Evolutionary conservation across 2,888 invertebrate species (phyloP), one percentile per base, ranked within the genome.

Genomic region (Iselma pallidipennis): DNA sequence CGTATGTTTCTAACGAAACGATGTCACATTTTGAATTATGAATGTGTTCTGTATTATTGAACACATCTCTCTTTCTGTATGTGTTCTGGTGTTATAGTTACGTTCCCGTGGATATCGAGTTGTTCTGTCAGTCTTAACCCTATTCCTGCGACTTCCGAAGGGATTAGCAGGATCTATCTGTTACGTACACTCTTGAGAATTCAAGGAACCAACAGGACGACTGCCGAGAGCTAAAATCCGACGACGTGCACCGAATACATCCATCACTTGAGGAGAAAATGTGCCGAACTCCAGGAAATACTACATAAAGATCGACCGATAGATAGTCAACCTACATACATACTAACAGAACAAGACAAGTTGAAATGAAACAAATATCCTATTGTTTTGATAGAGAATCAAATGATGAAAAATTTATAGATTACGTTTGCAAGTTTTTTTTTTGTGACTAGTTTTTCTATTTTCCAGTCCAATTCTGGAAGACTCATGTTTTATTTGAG

Each of bases 141-240:
- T 37, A 54, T 64, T 54, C 55, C 33, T 42, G 37, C 52, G 65
- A 60, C 61, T 61, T 62, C 65, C 67, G 33, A 56, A 53, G 66
- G 66, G 65, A 65, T 67, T 65, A 65, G 62, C 52, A 55, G 66
- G 55, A 66, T 66, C 66, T 65, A 65, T 66, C 61, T 62, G 63
- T 55, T 61, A 57, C 49, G 60, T 51, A 31, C 45, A 65, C 64
- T 64, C 64, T 33, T 33, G 64, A 64, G 64, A 49, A 60, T 64
- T 57, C 57, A 23, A 16, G 49, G 49, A 62, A 26, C 49, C 63
- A 59, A 54, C 63, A 63, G 57, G 42, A 49, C 59, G 63, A 59
- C 63, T 57, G 50, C 28, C 28, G 14, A 16, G 26, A 28, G 12
- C 37, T 37, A 56, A 63, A 64, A 64, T 64, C 60, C 64, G 60